Percentiles rank a stretch among this genome's conserved stretches.
phyloP scores from a whole-genome alignment of 1,140 invertebrate species.

The Cotesia typhae region DNA sequence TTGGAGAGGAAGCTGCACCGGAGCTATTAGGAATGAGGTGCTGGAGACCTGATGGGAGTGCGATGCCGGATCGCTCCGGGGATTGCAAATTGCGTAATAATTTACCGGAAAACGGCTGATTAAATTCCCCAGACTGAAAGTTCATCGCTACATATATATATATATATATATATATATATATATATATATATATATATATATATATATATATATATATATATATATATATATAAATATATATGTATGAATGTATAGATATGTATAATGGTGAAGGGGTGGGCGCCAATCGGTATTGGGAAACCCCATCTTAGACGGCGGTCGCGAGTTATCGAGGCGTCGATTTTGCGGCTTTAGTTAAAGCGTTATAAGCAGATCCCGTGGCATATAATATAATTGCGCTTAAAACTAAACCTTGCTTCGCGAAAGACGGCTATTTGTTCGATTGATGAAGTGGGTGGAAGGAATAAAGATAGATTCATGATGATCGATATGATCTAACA shows the following conservation, averaged over 20 bases:
- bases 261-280: neutral
- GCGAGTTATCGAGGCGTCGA: conserved; percentile 32
- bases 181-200: no score
- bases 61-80: conserved; percentile 34
- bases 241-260: neutral
- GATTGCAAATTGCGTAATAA: conserved; percentile 53
- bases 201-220: no score
- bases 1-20: neutral
- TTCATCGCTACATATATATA: conserved; percentile 41
- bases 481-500: no score
- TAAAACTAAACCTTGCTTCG: conserved; percentile 17
- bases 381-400: neutral
- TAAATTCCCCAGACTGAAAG: conserved; percentile 54
- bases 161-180: neutral
- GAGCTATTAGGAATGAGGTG: neutral
- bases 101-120: conserved; percentile 56
- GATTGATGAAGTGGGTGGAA: no score
- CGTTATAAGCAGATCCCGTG: conserved; percentile 9
- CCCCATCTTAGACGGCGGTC: conserved; percentile 25
- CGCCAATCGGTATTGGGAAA: conserved; percentile 30
- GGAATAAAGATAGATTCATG: no score
- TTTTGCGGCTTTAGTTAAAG: conserved; percentile 29
- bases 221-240: no score
- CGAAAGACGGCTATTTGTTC: no score
- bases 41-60: neutral